Evolutionary conservation across 2,797 vertebrate species (phyloP), one percentile per base, ranked within the genome.

Genomic region (Sebastes taczanowskii): DNA sequence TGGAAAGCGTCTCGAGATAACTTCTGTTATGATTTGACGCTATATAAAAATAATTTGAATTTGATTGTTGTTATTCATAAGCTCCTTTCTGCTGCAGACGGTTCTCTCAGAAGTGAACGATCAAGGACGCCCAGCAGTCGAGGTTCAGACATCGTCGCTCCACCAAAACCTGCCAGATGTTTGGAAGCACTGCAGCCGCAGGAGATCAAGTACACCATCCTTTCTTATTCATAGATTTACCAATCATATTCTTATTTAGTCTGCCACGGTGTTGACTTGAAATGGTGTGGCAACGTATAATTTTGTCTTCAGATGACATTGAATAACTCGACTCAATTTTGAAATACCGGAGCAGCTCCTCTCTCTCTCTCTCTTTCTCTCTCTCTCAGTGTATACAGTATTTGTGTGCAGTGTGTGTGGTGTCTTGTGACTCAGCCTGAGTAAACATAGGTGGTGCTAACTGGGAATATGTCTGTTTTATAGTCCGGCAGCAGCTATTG

Each of bases 381-480:
- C 18, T 25, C 46, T 53, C 11, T 23, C 25, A 7, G 46, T 23
- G n/a, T 80, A 11, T 74, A 25, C 71, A 59, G 18, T 52, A 14
- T 38, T 5, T 56, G 13, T 29, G 46, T 77, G 63, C 69, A 46
- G 72, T 66, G 62, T 81, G 56, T 60, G 56, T 62, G 35, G 32
- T 83, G 83, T 86, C 89, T 89, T 89, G 86, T 95, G 95, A 96
- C 92, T 94, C 91, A 90, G 27, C 70, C 74, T 94, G 82, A 92
- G 91, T 89, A 92, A 96, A 96, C 91, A 96, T 81, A 95, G 94
- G 92, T 76, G 94, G 92, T 92, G 77, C 91, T 82, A 27, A 66
- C 70, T 53, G 59, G 42, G 60, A 86, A 72, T 66, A 42, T 27
- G 64, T 52, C 59, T 71, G 75, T 77, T 91, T 90, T 78, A 64